phyloP scores from a whole-genome alignment of 2,888 invertebrate species.

The Minunthozetes semirufus region DNA sequence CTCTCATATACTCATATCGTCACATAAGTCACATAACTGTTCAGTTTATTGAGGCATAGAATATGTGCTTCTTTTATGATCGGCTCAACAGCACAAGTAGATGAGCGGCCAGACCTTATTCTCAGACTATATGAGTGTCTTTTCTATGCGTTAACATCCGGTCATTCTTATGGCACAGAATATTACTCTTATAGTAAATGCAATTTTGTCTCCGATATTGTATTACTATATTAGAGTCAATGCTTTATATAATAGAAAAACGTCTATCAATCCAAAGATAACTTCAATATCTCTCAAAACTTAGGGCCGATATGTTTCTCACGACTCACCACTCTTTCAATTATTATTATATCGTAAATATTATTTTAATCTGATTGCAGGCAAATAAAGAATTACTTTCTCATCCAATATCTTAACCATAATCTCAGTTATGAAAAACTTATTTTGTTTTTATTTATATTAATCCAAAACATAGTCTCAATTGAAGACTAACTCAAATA shows the following conservation, averaged over 20 bases:
- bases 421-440: background rate
- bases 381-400: slow-evolving; percentile 4
- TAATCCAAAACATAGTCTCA: background rate
- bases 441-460: background rate
- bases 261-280: background rate
- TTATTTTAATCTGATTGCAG: slow-evolving; percentile 21
- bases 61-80: slow-evolving; percentile 30
- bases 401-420: slow-evolving; percentile 1
- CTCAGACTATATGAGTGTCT: background rate
- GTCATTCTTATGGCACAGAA: slow-evolving; percentile 9
- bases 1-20: slow-evolving; percentile 26
- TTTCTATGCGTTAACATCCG: slow-evolving; percentile 25
- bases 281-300: background rate
- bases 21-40: slow-evolving; percentile 27
- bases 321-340: background rate
- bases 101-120: background rate
- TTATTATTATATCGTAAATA: slow-evolving; percentile 29
- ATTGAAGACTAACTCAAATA: too few relatives aligned
- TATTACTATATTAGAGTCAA: slow-evolving; percentile 21
- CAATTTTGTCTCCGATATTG: slow-evolving; percentile 23
- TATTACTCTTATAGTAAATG: slow-evolving; percentile 20
- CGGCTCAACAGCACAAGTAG: background rate
- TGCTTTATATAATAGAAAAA: slow-evolving; percentile 4
- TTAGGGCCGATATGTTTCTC: slow-evolving; percentile 1
- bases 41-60: slow-evolving; percentile 32